A percentile compares a stretch with the other conserved stretches of the same genome.
phyloP scores from a whole-genome alignment of 2,113 vertebrate species.

The Microcebus lehilahytsara region DNA sequence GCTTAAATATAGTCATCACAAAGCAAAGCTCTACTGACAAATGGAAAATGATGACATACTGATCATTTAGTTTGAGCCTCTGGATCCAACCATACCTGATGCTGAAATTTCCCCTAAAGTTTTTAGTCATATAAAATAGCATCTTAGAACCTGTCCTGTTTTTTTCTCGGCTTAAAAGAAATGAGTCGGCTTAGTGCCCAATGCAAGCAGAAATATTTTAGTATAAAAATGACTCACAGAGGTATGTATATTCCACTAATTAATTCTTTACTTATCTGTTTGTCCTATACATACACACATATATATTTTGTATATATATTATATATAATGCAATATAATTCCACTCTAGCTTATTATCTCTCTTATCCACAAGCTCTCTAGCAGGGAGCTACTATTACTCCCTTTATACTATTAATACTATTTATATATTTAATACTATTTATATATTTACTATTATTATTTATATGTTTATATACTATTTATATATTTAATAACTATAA shows the following conservation, averaged over 20 bases:
- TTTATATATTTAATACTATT: no score
- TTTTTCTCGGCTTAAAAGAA: background rate
- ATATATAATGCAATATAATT: background rate
- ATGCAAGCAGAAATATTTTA: background rate
- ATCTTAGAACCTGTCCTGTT: background rate
- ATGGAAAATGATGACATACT: background rate
- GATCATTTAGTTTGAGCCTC: background rate
- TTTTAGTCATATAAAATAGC: background rate
- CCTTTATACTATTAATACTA: no score
- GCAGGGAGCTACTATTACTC: no score
- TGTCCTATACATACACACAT: background rate
- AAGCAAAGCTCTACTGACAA: background rate
- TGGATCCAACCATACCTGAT: background rate
- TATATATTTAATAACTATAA: background rate
- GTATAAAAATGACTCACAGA: background rate
- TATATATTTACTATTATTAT: no score
- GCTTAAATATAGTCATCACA: background rate
- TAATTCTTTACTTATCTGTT: background rate
- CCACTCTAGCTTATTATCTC: background rate
- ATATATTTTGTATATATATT: background rate
- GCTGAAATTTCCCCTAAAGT: background rate
- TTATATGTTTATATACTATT: background rate
- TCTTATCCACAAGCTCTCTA: background rate
- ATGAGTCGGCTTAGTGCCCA: background rate
- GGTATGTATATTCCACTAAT: background rate